phyloP scores from a whole-genome alignment of 2,113 vertebrate genomes.

The Hippocampus mohnikei region DNA sequence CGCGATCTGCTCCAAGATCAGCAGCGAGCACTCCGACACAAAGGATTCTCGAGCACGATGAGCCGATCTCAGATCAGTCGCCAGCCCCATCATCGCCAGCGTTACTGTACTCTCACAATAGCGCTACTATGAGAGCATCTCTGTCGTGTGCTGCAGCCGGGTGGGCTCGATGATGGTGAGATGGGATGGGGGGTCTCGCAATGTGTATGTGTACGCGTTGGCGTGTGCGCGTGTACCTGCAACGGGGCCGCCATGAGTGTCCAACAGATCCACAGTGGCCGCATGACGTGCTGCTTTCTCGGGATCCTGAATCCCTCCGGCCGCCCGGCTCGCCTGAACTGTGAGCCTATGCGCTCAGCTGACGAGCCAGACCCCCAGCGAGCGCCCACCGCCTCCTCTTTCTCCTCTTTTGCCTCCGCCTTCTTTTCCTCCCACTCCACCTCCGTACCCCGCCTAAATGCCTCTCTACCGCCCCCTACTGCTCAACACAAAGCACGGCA shows the following conservation, averaged over 20 bases:
- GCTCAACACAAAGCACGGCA: not conserved
- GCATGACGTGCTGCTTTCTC: conserved; percentile 36
- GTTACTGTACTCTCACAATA: not conserved
- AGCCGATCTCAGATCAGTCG: not conserved
- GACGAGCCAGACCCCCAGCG: not conserved
- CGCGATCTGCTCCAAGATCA: not conserved
- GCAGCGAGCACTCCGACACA: not conserved
- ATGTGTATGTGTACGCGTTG: too few relatives aligned
- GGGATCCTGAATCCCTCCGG: conserved; percentile 25
- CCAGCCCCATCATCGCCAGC: not conserved
- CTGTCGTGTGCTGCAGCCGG: not conserved
- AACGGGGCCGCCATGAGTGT: conserved; percentile 39
- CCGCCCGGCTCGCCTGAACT: conserved; percentile 2
- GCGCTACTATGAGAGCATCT: not conserved
- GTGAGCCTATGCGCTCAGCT: not conserved
- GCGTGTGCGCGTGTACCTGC: conserved; percentile 34
- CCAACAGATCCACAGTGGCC: conserved; percentile 26
- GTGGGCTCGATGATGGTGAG: not conserved
- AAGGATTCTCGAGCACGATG: not conserved
- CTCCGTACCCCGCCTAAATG: not conserved
- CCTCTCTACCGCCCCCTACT: not conserved
- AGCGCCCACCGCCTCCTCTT: not conserved
- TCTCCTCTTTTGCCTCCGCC: not conserved
- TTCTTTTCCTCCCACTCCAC: not conserved
- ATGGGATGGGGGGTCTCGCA: too few relatives aligned